A percentile compares a stretch with the other conserved stretches of the same genome.
Evolutionary conservation across 1,140 invertebrate genomes (phyloP).

Genomic region (Brachystomella parvula): DNA sequence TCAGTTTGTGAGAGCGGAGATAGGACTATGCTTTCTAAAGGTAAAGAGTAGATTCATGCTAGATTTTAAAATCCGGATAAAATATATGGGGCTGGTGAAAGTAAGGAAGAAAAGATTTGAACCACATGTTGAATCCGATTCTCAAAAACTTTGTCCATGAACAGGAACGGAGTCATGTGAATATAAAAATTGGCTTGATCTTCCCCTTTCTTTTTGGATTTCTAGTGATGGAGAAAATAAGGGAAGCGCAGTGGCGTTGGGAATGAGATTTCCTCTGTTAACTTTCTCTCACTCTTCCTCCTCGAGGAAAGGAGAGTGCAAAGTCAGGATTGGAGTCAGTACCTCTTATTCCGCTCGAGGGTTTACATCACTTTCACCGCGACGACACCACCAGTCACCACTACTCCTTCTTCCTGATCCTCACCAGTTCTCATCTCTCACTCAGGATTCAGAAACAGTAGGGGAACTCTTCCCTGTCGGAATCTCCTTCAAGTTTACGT

Average conservation of each 20-base stretch:
- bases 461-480: no score
- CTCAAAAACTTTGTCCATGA: not conserved
- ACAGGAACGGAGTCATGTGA: constrained; percentile 2
- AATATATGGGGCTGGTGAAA: no score
- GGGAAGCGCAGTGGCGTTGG: not conserved
- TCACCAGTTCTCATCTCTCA: no score
- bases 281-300: not conserved
- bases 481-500: no score
- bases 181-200: constrained; percentile 5
- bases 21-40: no score
- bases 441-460: no score
- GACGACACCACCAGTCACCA: not conserved
- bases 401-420: no score
- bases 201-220: not conserved
- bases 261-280: constrained; percentile 7
- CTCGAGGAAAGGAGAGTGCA: not conserved
- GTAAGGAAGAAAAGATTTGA: constrained; percentile 3
- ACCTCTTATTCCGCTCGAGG: not conserved
- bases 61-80: no score
- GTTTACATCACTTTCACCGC: constrained; percentile 7
- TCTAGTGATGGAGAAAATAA: constrained; percentile 10
- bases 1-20: no score
- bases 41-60: no score
- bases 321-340: not conserved
- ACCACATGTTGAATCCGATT: constrained; percentile 30